These are phyloP conservation scores for Nemopilema nomurai DNA, from an alignment of 30 jellyfish, hydroid and myxozoan genomes.

Conservation along the genomic window DNA sequence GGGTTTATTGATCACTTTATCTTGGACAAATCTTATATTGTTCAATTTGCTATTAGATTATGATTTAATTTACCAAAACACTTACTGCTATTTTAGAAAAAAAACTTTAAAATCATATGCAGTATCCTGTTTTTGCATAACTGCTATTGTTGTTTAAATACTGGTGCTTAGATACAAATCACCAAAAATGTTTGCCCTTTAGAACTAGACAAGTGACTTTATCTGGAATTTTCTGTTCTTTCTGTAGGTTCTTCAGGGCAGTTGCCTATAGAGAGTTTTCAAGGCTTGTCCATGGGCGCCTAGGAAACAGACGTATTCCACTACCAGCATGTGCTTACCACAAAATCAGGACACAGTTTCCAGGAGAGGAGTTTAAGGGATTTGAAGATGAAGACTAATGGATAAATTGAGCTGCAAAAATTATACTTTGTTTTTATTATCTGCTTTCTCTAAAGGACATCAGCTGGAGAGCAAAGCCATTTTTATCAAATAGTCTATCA, in stretches of 20 bases:
- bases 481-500: neutral
- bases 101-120: neutral
- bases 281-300: neutral
- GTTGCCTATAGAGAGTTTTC: neutral
- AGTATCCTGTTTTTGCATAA: neutral
- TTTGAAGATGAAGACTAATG: neutral
- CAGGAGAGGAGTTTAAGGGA: neutral
- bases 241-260: neutral
- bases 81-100: neutral
- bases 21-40: neutral
- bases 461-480: neutral
- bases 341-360: neutral
- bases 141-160: neutral
- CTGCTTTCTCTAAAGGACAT: neutral
- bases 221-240: neutral
- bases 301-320: neutral
- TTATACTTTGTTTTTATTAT: neutral
- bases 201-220: neutral
- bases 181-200: neutral
- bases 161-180: neutral
- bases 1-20: neutral
- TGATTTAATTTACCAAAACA: neutral
- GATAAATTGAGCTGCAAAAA: neutral
- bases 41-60: neutral
- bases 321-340: neutral